phyloP scores from a whole-genome alignment of 1,140 invertebrate species.

The Proctacanthus coquilletti region DNA sequence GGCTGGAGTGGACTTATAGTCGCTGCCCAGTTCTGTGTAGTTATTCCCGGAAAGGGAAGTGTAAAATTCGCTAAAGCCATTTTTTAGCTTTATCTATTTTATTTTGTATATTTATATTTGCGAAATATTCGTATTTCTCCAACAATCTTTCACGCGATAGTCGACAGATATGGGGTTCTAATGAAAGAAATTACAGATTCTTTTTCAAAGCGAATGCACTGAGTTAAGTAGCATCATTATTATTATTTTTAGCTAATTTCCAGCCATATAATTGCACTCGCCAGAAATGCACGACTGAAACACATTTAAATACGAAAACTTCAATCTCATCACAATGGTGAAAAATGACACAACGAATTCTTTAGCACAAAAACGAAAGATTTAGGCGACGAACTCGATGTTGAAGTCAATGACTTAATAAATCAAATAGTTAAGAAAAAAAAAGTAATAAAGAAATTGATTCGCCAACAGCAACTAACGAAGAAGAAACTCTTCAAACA shows the following conservation, averaged over 20 bases:
- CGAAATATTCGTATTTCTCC: not conserved
- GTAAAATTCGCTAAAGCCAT: slow-evolving; percentile 29
- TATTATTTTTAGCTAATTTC: not conserved
- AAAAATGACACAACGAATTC: not conserved
- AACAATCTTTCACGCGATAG: too few relatives aligned
- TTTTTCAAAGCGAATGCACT: too few relatives aligned
- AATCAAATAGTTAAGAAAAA: not conserved
- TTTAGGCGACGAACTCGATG: not conserved
- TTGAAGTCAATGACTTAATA: not conserved
- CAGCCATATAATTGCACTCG: not conserved
- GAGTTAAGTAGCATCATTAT: not conserved
- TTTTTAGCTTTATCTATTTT: too few relatives aligned
- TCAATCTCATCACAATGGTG: not conserved
- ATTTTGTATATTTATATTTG: not conserved
- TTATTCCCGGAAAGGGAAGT: slow-evolving; percentile 22
- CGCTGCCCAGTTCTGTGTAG: slow-evolving; percentile 16
- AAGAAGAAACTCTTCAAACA: not conserved
- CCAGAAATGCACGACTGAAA: not conserved
- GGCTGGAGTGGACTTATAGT: slow-evolving; percentile 25
- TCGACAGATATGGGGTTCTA: too few relatives aligned
- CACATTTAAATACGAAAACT: not conserved
- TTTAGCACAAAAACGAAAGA: not conserved
- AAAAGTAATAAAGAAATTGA: not conserved
- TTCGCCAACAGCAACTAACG: not conserved
- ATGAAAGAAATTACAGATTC: too few relatives aligned